Evolutionary conservation across 2,797 vertebrate species (phyloP).

Genomic region (Falco columbarius): DNA sequence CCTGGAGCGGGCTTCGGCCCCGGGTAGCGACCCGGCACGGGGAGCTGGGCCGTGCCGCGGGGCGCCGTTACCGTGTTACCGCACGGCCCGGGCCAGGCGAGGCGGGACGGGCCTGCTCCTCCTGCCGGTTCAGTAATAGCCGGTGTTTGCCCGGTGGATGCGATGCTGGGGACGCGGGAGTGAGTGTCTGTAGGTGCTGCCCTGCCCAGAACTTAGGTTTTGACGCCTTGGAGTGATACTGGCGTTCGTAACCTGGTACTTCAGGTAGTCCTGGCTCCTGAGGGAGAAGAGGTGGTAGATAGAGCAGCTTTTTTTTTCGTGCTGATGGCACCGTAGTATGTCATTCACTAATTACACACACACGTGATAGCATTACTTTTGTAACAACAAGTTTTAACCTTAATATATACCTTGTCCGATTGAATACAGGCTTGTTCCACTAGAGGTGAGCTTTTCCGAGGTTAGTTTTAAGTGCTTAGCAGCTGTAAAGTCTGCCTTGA

Average conservation of each 20-base stretch:
- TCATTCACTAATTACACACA: accelerated
- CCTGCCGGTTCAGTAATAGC: neutral
- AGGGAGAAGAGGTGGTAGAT: accelerated
- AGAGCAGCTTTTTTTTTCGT: neutral
- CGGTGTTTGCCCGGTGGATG: too few relatives aligned
- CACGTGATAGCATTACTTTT: accelerated
- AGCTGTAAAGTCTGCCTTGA: neutral
- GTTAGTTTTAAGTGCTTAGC: neutral
- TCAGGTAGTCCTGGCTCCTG: too few relatives aligned
- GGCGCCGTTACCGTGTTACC: too few relatives aligned
- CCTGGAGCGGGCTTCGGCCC: neutral
- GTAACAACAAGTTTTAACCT: neutral
- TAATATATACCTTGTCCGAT: accelerated
- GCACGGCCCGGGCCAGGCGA: too few relatives aligned
- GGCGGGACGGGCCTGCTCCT: neutral
- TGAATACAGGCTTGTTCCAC: neutral
- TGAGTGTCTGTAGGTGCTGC: accelerated
- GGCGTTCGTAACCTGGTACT: accelerated
- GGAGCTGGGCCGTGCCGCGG: neutral
- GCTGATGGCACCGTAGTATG: too few relatives aligned
- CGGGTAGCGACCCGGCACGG: neutral
- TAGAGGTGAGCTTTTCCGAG: neutral
- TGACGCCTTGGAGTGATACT: too few relatives aligned
- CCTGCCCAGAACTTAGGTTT: neutral
- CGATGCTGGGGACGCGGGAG: neutral